Evolutionary conservation across 2,113 vertebrate genomes (phyloP), one percentile per base, ranked within the genome.

Genomic region (Heterotis niloticus): DNA sequence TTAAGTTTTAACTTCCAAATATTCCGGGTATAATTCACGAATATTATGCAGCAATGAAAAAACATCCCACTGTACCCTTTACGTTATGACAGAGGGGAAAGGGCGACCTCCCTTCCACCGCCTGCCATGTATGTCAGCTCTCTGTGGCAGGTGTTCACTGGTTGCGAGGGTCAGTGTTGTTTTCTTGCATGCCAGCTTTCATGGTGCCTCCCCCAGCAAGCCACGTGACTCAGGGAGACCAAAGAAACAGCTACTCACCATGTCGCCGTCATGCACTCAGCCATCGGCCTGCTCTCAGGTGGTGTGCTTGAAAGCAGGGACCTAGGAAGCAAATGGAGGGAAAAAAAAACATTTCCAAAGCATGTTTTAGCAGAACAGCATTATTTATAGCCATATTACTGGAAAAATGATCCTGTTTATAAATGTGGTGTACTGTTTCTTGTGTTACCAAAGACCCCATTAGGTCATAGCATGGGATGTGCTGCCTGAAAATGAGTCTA

Each of bases 151-250:
- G 51, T 10, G 20, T 51, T 24, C 23, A 34, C 29, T 64, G 56
- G 75, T 60, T n/a, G 26, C 16, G 2, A 7, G 5, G 10, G 54
- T 62, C 13, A 26, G 56, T 26, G 72, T 34, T 24, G 0, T 5
- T 57, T 59, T 51, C 52, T 52, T 72, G 34, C 13, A 16, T 51
- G 34, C n/a, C 26, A 56, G 57, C 9, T 44, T 44, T 44, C 34
- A 44, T 34, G 68, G 77, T 56, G 56, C 64, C 29, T 26, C 18
- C 75, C 64, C 75, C 67, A 24, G 26, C 0, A 5, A 20, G 67
- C 18, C 66, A 44, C 20, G 28, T 13, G 54, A 34, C 66, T 70
- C 66, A 70, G 66, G 28, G 54, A 78, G 67, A 71, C 66, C 17
- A 59, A 56, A 23, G 51, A 9, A 34, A 72, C 44, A 11, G n/a